Evolutionary conservation across 1,140 invertebrate species (phyloP).

Genomic region (Lordiphosa collinella): DNA sequence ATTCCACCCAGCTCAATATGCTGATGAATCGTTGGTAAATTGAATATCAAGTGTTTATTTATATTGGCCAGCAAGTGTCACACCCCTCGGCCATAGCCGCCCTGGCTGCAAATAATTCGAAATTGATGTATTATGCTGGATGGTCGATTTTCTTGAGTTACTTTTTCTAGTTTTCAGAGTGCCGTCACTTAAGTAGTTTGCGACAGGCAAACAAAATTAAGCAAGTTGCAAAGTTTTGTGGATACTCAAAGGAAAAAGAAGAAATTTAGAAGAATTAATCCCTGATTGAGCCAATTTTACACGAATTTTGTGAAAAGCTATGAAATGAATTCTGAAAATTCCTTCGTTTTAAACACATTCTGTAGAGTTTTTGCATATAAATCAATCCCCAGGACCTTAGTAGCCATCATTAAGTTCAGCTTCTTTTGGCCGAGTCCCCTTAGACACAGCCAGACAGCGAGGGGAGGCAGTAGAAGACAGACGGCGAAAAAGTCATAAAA

Average conservation of each 20-base stretch:
- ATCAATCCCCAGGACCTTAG: conserved; percentile 4
- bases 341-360: too few relatives aligned
- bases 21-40: conserved; percentile 67
- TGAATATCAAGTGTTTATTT: conserved; percentile 75
- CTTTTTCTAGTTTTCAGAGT: background rate
- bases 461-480: background rate
- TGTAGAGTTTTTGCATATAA: conserved; percentile 22
- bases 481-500: background rate
- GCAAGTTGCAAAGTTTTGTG: conserved; percentile 35
- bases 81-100: conserved; percentile 4
- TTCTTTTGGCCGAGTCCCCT: too few relatives aligned
- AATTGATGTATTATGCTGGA: conserved; percentile 52
- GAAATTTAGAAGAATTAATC: too few relatives aligned
- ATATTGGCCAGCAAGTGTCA: conserved; percentile 52
- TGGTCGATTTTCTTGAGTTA: conserved; percentile 1
- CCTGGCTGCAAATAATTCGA: conserved; percentile 43
- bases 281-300: too few relatives aligned
- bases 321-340: too few relatives aligned
- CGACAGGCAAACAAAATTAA: conserved; percentile 54
- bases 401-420: too few relatives aligned
- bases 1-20: conserved; percentile 33
- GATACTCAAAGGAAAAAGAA: background rate
- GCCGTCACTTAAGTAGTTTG: conserved; percentile 56
- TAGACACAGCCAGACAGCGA: background rate
- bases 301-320: too few relatives aligned